Evolutionary conservation across 1,140 invertebrate species (phyloP).

Genomic region (Nephila pilipes): DNA sequence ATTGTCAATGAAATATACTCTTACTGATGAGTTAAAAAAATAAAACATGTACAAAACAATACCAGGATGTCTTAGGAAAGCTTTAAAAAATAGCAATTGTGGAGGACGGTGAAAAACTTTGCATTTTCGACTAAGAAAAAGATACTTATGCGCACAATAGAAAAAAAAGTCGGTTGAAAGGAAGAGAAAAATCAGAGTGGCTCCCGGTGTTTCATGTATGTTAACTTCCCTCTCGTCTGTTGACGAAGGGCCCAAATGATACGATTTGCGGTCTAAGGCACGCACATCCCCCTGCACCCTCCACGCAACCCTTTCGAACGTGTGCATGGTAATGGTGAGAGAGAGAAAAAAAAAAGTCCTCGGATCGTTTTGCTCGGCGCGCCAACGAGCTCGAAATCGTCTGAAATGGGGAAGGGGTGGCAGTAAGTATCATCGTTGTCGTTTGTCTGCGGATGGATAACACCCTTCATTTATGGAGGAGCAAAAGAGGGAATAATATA

Average conservation of each 20-base stretch:
- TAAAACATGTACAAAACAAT: too few relatives aligned
- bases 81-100: too few relatives aligned
- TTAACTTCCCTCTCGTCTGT: neutral
- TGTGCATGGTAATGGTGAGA: neutral
- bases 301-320: neutral
- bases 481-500: neutral
- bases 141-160: too few relatives aligned
- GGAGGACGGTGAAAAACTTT: too few relatives aligned
- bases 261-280: neutral
- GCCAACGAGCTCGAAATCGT: slow-evolving; percentile 33
- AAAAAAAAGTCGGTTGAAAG: too few relatives aligned
- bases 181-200: too few relatives aligned
- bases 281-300: neutral
- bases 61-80: too few relatives aligned
- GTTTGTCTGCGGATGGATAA: neutral
- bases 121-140: too few relatives aligned
- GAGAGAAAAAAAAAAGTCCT: neutral
- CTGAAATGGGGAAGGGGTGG: neutral
- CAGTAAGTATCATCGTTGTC: neutral
- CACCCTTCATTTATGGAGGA: neutral
- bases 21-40: too few relatives aligned
- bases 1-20: too few relatives aligned
- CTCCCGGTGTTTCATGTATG: too few relatives aligned
- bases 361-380: slow-evolving; percentile 6
- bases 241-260: slow-evolving; percentile 19